Conservation (phyloP, 2,113 vertebrate species). For the Barbus barbus region DNA sequence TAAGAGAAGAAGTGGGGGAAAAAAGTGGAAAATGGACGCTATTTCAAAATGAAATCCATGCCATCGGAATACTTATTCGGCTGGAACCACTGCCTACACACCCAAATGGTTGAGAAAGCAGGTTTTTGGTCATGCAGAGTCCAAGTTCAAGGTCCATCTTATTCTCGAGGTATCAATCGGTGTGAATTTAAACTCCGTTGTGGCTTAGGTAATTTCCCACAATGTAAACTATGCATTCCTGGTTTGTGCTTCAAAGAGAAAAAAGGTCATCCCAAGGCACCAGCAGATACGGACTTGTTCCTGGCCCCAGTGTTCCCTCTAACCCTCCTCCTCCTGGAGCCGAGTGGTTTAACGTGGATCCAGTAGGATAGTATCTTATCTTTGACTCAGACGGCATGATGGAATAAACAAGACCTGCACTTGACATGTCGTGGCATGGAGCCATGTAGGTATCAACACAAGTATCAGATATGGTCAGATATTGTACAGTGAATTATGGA, state of each 20-base stretch:
- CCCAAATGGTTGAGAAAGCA: background rate
- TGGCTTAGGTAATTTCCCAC: conserved; percentile 72
- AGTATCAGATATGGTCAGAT: background rate
- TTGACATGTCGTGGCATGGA: conserved; percentile 51
- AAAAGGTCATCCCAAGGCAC: conserved; percentile 57
- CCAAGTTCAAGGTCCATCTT: conserved; percentile 10
- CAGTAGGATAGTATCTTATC: conserved; percentile 56
- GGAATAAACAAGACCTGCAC: conserved; percentile 44
- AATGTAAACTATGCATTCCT: conserved; percentile 72
- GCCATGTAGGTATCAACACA: conserved; percentile 28
- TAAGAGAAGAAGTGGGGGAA: background rate
- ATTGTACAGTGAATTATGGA: background rate
- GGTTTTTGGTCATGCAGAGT: background rate
- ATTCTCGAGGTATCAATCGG: conserved; percentile 28
- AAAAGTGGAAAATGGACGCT: background rate
- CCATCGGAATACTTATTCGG: conserved; percentile 9
- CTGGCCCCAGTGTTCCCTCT: conserved; percentile 19
- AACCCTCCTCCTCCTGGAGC: conserved; percentile 37
- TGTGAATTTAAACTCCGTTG: conserved; percentile 54
- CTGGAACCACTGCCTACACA: background rate
- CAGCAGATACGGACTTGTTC: conserved; percentile 71
- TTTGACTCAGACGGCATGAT: conserved; percentile 49
- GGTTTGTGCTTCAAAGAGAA: conserved; percentile 72
- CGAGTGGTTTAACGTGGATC: conserved; percentile 40
- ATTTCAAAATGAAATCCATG: conserved; percentile 10